These are phyloP conservation scores for Pseudomyrmex cubaensis DNA, from an alignment of 1,140 invertebrate species.

Conservation along the genomic window DNA sequence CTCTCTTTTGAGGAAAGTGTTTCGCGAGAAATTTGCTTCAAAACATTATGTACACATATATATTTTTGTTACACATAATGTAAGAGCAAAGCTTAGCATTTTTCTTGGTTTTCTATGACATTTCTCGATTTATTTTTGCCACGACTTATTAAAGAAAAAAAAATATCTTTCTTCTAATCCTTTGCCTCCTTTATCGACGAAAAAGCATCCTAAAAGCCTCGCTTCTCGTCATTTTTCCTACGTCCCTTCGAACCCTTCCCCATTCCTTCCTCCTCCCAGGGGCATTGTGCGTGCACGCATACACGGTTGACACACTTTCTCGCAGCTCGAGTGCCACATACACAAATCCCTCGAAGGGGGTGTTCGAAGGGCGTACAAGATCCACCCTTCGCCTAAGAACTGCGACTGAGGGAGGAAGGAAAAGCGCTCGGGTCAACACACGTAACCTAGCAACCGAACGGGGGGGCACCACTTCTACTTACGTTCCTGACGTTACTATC, in stretches of 20 bases:
- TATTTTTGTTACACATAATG: too few relatives aligned
- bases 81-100: too few relatives aligned
- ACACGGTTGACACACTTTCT: constrained; percentile 78
- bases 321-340: constrained; percentile 65
- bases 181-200: not conserved
- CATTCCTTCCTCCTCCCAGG: constrained; percentile 1
- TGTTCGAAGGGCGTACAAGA: constrained; percentile 52
- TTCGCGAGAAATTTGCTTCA: too few relatives aligned
- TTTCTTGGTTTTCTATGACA: too few relatives aligned
- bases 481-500: constrained; percentile 50
- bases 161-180: not conserved
- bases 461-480: constrained; percentile 26
- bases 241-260: not conserved
- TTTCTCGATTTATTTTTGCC: not conserved
- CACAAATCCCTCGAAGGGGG: constrained; percentile 67
- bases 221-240: constrained; percentile 1
- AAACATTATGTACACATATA: too few relatives aligned
- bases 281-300: constrained; percentile 59
- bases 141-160: not conserved
- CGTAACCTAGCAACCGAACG: constrained; percentile 73
- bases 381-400: constrained; percentile 36
- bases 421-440: constrained; percentile 78
- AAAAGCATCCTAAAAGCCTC: constrained; percentile 49
- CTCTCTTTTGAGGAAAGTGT: too few relatives aligned
- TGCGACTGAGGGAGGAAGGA: constrained; percentile 43